A percentile compares a stretch with the other conserved stretches of the same genome.
Evolutionary conservation across 2,888 invertebrate species (phyloP).

Genomic region (Neuroscelio doddi): DNA sequence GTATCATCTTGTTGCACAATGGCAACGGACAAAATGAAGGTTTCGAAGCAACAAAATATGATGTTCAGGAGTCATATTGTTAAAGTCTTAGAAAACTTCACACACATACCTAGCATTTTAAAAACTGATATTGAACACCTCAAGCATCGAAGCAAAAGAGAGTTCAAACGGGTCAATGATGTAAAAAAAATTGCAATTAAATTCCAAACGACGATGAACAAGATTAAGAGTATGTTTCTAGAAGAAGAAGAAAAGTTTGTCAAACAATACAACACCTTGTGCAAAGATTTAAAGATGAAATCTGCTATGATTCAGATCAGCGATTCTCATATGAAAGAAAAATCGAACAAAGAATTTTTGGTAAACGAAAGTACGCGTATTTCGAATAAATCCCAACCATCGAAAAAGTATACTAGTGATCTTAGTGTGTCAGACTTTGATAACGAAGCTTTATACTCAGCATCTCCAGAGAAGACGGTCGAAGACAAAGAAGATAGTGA

Average conservation of each 20-base stretch:
- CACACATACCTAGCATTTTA: conserved; percentile 21
- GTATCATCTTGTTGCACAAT: too few relatives aligned
- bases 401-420: too few relatives aligned
- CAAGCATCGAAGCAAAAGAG: conserved; percentile 26
- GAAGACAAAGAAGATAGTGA: too few relatives aligned
- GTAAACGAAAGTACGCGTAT: too few relatives aligned
- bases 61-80: conserved; percentile 25
- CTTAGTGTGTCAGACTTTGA: too few relatives aligned
- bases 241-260: conserved; percentile 24
- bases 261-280: conserved; percentile 13
- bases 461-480: too few relatives aligned
- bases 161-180: conserved; percentile 29
- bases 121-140: conserved; percentile 36
- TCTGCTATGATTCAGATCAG: conserved; percentile 9
- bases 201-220: conserved; percentile 14
- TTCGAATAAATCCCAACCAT: too few relatives aligned
- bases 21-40: conserved; percentile 13
- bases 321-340: too few relatives aligned
- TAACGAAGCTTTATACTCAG: too few relatives aligned
- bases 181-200: conserved; percentile 23
- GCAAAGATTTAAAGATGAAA: conserved; percentile 23
- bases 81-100: conserved; percentile 13
- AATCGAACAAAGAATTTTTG: too few relatives aligned
- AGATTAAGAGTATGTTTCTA: conserved; percentile 6
- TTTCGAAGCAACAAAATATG: conserved; percentile 18